These are phyloP conservation scores for Perccottus glenii DNA, from an alignment of 2,113 vertebrate species.

Conservation along the genomic window DNA sequence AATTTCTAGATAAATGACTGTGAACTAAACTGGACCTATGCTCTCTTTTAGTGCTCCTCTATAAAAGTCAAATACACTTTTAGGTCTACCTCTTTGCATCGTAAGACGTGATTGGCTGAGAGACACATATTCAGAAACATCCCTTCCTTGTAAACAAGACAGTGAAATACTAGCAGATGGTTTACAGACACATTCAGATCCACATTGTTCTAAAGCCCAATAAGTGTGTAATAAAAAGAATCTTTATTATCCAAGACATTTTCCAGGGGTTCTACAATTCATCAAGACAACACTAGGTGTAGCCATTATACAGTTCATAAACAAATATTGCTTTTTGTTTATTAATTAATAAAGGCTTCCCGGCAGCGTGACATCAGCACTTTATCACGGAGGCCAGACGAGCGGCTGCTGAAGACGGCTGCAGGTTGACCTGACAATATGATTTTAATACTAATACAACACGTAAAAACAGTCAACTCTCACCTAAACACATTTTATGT, in stretches of 20 bases:
- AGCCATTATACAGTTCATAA: slow-evolving; percentile 21
- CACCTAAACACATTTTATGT: neutral
- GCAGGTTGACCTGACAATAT: slow-evolving; percentile 33
- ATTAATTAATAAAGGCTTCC: slow-evolving; percentile 34
- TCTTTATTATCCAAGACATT: neutral
- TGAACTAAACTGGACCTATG: no score
- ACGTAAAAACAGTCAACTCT: neutral
- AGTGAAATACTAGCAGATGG: no score
- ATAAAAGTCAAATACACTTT: no score
- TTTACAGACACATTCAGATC: no score
- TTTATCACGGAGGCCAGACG: slow-evolving; percentile 27
- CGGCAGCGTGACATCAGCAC: slow-evolving; percentile 52
- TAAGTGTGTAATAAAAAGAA: no score
- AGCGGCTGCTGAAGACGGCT: slow-evolving; percentile 20
- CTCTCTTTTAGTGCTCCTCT: no score
- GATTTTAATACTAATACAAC: slow-evolving; percentile 16
- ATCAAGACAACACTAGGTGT: slow-evolving; percentile 23
- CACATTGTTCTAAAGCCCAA: no score
- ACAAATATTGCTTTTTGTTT: neutral
- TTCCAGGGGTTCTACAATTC: slow-evolving; percentile 13
- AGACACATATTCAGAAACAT: no score
- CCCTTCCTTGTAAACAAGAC: no score
- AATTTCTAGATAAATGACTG: no score
- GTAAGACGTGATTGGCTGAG: no score
- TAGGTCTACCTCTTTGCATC: no score